Percentiles rank a stretch among this genome's conserved stretches.
phyloP scores from a whole-genome alignment of 2,113 vertebrate species.

The Tinamus guttatus region DNA sequence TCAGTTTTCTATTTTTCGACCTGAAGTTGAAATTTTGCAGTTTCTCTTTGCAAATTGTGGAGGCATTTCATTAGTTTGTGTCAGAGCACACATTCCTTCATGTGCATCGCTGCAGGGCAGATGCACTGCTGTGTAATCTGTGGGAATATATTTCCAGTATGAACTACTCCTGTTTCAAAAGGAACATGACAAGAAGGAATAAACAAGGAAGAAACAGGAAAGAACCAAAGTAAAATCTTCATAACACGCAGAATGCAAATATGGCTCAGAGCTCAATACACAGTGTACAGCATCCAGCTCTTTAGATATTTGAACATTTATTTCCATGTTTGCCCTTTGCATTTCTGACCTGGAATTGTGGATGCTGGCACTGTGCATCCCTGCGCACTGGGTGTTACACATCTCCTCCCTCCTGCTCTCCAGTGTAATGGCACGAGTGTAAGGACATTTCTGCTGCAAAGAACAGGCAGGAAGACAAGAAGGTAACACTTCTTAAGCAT shows the following conservation, averaged over 20 bases:
- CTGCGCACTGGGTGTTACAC: too few species aligned
- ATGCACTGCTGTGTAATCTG: background rate
- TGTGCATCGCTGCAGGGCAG: background rate
- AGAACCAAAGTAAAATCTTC: background rate
- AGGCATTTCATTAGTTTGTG: background rate
- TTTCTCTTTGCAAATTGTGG: background rate
- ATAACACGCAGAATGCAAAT: background rate
- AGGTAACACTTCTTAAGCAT: background rate
- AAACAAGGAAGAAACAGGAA: background rate
- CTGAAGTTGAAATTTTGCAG: background rate
- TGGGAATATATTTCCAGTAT: background rate
- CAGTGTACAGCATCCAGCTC: background rate
- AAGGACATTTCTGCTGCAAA: background rate
- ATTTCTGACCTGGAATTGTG: too few species aligned
- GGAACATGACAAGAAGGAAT: background rate
- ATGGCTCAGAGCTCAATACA: background rate
- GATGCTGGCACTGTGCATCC: too few species aligned
- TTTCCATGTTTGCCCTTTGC: too few species aligned
- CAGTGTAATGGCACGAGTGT: background rate
- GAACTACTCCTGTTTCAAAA: background rate
- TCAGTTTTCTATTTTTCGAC: background rate
- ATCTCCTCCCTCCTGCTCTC: too few species aligned
- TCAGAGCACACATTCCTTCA: background rate
- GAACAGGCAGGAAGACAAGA: background rate
- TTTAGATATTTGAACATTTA: background rate